phyloP scores from a whole-genome alignment of 2,113 vertebrate genomes.

The Syngnathus scovelli region DNA sequence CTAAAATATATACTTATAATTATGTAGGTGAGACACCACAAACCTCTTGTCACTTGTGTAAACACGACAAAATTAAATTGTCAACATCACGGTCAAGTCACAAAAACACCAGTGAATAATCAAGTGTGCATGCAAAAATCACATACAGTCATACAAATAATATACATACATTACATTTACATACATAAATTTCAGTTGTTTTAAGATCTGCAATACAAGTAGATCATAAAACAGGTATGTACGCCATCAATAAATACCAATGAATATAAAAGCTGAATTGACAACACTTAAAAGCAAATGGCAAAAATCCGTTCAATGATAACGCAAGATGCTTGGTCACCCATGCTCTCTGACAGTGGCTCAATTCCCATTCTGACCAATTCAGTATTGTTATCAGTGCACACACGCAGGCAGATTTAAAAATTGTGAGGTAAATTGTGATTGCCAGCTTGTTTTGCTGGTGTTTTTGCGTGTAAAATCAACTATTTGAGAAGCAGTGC shows the following conservation, averaged over 20 bases:
- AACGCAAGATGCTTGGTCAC: conserved; percentile 12
- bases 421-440: not conserved
- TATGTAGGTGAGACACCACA: not conserved
- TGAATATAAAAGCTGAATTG: not conserved
- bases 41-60: not conserved
- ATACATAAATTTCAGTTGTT: not conserved
- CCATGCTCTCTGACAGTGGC: not conserved
- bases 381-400: not conserved
- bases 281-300: not conserved
- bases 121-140: conserved; percentile 26
- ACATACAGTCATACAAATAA: conserved; percentile 8
- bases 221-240: not conserved
- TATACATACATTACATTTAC: not conserved
- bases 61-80: no score
- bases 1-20: not conserved
- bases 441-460: conserved; percentile 13
- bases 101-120: conserved; percentile 10
- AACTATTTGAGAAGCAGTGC: not conserved
- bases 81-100: not conserved
- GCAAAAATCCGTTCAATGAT: conserved; percentile 35
- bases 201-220: conserved; percentile 2
- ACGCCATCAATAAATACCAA: not conserved
- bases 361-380: not conserved
- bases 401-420: not conserved
- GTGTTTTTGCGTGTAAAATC: conserved; percentile 1